These are phyloP conservation scores for Elgaria multicarinata DNA, from an alignment of 2,113 vertebrate genomes.

Conservation along the genomic window DNA sequence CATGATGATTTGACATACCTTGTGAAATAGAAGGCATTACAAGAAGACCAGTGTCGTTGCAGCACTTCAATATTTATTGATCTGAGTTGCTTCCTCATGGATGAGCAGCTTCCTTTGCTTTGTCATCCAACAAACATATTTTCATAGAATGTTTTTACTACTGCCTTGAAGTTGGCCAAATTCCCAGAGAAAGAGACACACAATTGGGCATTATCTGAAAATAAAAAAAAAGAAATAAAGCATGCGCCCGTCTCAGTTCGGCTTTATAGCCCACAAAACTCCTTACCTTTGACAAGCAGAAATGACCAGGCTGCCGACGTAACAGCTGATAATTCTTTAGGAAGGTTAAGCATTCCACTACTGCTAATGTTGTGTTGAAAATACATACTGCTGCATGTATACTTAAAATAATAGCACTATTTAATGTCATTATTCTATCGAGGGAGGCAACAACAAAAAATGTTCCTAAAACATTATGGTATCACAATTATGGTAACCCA, in stretches of 20 bases:
- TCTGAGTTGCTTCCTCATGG: constrained; percentile 17
- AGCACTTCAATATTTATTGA: constrained; percentile 16
- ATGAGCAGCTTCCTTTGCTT: neutral
- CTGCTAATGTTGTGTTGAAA: neutral
- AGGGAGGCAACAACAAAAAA: neutral
- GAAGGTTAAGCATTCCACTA: neutral
- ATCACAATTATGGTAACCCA: too few species aligned
- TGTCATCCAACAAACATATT: neutral
- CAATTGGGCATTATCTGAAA: constrained; percentile 30
- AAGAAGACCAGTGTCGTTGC: neutral
- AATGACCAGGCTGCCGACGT: neutral
- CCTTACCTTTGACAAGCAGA: neutral
- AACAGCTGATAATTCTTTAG: neutral
- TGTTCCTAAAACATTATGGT: neutral
- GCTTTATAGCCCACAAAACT: neutral
- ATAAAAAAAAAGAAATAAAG: constrained; percentile 37
- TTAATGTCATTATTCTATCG: neutral
- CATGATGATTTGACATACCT: rapidly evolving
- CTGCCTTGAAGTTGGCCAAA: constrained; percentile 19
- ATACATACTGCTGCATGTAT: neutral
- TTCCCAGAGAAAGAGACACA: constrained; percentile 5
- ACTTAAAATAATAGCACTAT: neutral
- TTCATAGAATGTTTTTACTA: constrained; percentile 6
- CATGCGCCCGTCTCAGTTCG: neutral
- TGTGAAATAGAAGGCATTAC: neutral